These are phyloP conservation scores for Dione vanillae DNA, from an alignment of 2,888 invertebrate genomes.

Conservation along the genomic window DNA sequence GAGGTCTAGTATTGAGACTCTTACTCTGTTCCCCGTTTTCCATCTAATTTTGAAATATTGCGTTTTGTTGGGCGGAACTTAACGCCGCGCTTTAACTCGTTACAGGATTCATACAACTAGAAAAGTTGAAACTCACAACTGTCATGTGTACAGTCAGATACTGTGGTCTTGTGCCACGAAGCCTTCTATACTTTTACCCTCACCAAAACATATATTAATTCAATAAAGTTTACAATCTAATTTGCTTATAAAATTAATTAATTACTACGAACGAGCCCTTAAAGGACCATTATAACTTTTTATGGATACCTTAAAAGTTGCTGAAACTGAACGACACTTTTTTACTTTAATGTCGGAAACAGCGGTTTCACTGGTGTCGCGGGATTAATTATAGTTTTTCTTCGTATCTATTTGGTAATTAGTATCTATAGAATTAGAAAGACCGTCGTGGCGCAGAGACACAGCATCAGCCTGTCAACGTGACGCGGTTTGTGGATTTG, in stretches of 20 bases:
- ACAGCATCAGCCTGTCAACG: too few species aligned
- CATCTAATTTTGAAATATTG: too few species aligned
- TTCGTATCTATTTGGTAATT: constrained; percentile 39
- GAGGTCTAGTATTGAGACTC: too few species aligned
- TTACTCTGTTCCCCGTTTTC: too few species aligned
- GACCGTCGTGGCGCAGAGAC: too few species aligned
- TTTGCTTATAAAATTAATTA: constrained; percentile 33
- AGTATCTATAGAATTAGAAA: neutral
- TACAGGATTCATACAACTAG: too few species aligned
- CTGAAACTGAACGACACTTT: constrained; percentile 37
- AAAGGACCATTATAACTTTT: constrained; percentile 26
- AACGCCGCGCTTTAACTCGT: too few species aligned
- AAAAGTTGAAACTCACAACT: too few species aligned
- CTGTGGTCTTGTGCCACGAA: neutral
- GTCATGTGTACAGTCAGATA: neutral
- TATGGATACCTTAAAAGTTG: constrained; percentile 37
- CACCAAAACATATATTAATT: constrained; percentile 1
- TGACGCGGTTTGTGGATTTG: too few species aligned
- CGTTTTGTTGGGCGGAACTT: too few species aligned
- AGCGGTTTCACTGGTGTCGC: constrained; percentile 41
- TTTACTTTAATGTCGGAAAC: constrained; percentile 45
- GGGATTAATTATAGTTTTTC: constrained; percentile 47
- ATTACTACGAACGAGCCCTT: constrained; percentile 17
- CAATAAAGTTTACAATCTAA: constrained; percentile 7
- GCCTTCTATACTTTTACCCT: neutral